phyloP scores from a whole-genome alignment of 2,113 vertebrate species.

The Ranitomeya variabilis region DNA sequence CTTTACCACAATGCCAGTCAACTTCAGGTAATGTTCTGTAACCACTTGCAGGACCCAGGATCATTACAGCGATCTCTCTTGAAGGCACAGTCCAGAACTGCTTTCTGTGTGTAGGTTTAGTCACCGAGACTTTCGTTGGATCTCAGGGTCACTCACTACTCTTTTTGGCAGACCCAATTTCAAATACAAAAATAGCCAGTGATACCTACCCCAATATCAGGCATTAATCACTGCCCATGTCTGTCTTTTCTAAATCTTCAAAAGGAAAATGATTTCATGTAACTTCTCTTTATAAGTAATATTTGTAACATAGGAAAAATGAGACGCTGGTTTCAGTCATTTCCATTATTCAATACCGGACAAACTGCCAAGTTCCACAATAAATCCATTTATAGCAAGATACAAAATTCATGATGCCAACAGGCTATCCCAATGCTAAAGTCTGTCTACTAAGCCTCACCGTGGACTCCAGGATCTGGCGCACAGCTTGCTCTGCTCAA shows the following conservation, averaged over 20 bases:
- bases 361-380: neutral
- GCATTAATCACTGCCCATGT: neutral
- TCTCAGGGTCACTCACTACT: too few relatives aligned
- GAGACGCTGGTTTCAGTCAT: neutral
- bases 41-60: too few relatives aligned
- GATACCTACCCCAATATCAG: too few relatives aligned
- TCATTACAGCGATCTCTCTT: too few relatives aligned
- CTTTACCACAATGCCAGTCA: too few relatives aligned
- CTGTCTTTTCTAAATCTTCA: neutral
- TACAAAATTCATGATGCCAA: constrained; percentile 10
- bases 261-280: neutral
- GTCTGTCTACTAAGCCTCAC: constrained; percentile 5
- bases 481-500: constrained; percentile 10
- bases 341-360: constrained; percentile 28
- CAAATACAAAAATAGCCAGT: too few relatives aligned
- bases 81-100: too few relatives aligned
- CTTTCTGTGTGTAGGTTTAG: too few relatives aligned
- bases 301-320: constrained; percentile 22
- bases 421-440: neutral
- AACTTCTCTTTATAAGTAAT: neutral
- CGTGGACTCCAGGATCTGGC: neutral
- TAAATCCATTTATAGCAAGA: constrained; percentile 22
- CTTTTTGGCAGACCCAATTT: too few relatives aligned
- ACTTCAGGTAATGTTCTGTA: too few relatives aligned
- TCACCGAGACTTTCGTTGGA: too few relatives aligned